A percentile compares a stretch with the other conserved stretches of the same genome.
phyloP scores from a whole-genome alignment of 2,113 vertebrate species.

The Amblyornis subalaris region DNA sequence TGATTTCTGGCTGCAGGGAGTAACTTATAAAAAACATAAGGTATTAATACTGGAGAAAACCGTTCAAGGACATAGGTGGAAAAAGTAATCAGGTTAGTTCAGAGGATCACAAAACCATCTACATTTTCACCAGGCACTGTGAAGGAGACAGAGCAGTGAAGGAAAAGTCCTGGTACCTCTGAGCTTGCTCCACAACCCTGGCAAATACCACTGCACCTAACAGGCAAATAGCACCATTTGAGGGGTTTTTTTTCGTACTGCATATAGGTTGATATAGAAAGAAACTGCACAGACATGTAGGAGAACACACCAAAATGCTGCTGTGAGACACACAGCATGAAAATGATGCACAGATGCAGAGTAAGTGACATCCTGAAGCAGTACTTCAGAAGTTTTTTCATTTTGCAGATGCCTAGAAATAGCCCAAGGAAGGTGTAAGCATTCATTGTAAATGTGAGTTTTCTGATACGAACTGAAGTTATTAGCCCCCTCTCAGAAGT shows the following conservation, averaged over 20 bases:
- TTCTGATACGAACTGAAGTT: background rate
- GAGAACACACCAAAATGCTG: background rate
- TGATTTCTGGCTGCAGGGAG: background rate
- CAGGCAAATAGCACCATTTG: fast-evolving
- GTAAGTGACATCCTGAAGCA: background rate
- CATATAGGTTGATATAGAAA: background rate
- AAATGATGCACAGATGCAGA: background rate
- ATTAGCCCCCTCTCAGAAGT: background rate
- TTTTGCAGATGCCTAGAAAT: background rate
- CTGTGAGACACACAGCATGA: background rate
- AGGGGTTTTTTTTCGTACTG: background rate
- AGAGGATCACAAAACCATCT: background rate
- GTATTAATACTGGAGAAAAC: background rate
- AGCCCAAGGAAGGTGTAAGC: background rate
- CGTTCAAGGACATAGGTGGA: background rate
- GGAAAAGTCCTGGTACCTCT: background rate
- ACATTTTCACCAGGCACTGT: background rate
- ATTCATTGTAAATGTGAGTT: background rate
- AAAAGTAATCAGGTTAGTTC: background rate
- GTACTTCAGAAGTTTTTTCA: background rate
- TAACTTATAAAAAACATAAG: background rate
- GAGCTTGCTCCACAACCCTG: fast-evolving
- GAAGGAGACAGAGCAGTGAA: background rate
- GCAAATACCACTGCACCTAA: background rate
- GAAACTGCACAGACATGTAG: background rate